Percentiles rank a stretch among this genome's conserved stretches.
Conservation (phyloP, 2,797 vertebrate genomes). For the Pterois miles region DNA sequence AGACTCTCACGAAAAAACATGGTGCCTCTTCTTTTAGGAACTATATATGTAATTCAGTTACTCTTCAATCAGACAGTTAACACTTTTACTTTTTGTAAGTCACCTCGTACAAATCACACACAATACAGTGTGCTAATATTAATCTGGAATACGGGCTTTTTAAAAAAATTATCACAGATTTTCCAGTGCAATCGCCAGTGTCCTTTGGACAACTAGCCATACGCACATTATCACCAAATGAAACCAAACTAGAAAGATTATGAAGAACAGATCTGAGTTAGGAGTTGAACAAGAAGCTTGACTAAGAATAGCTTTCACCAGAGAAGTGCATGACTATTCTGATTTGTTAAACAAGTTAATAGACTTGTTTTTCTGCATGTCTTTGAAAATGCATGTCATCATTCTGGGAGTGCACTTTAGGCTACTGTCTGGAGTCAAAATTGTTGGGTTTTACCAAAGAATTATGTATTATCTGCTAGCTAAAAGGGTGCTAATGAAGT, state of each 20-base stretch:
- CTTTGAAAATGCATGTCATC: neutral
- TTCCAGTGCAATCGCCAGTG: neutral
- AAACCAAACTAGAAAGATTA: conserved; percentile 5
- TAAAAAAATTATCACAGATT: neutral
- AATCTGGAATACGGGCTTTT: neutral
- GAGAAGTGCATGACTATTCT: neutral
- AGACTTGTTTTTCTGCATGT: neutral
- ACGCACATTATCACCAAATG: conserved; percentile 6
- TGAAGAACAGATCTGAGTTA: conserved; percentile 11
- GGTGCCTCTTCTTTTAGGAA: neutral
- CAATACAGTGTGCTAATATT: too few relatives aligned
- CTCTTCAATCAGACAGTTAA: neutral
- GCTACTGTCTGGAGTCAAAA: neutral
- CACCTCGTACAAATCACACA: neutral
- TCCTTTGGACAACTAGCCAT: neutral
- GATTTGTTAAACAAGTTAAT: neutral
- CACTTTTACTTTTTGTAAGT: neutral
- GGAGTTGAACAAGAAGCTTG: neutral
- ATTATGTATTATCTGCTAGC: too few relatives aligned
- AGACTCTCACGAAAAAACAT: conserved; percentile 3
- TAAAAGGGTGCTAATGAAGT: neutral
- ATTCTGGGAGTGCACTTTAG: neutral
- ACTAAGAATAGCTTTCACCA: neutral
- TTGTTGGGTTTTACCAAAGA: neutral
- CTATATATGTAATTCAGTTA: conserved; percentile 24